Percentiles rank a stretch among this genome's conserved stretches.
Conservation (phyloP, 2,888 invertebrate species). For the Cephus pulcher region DNA sequence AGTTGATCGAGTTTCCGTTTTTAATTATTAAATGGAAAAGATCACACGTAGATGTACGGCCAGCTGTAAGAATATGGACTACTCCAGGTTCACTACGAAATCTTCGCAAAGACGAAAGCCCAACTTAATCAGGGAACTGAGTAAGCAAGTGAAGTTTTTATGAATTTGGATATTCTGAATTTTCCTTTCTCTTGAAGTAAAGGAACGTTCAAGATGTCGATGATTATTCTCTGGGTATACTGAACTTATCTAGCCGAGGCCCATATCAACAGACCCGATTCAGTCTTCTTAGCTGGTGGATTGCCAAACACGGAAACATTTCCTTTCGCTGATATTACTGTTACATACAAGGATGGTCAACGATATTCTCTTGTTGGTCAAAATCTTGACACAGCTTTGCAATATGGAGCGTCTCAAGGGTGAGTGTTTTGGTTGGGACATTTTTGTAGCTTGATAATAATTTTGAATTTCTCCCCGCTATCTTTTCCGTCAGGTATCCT, state of each 20-base stretch:
- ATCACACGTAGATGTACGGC: conserved; percentile 26
- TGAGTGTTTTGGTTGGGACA: conserved; percentile 46
- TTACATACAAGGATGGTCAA: conserved; percentile 71
- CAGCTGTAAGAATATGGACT: conserved; percentile 55
- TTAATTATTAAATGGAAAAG: not conserved
- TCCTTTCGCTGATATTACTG: conserved; percentile 73
- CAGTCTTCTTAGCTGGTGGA: conserved; percentile 76
- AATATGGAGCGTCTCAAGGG: conserved; percentile 82
- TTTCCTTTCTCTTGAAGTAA: not conserved
- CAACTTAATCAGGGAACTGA: conserved; percentile 66
- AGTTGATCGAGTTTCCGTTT: not conserved
- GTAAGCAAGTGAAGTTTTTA: conserved; percentile 45
- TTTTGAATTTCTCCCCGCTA: not conserved
- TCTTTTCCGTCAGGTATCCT: conserved; percentile 67
- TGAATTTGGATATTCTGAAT: not conserved
- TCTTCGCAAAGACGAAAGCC: conserved; percentile 63
- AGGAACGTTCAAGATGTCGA: not conserved
- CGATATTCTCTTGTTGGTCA: conserved; percentile 68
- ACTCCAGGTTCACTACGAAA: conserved; percentile 66
- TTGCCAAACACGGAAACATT: conserved; percentile 78
- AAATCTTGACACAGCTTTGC: conserved; percentile 75
- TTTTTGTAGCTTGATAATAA: not conserved
- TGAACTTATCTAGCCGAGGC: conserved; percentile 60
- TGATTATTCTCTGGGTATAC: not conserved
- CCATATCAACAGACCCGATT: conserved; percentile 63